A percentile compares a stretch with the other conserved stretches of the same genome.
Evolutionary conservation across 2,113 vertebrate genomes (phyloP).

Genomic region (Ceuthmochares aereus): DNA sequence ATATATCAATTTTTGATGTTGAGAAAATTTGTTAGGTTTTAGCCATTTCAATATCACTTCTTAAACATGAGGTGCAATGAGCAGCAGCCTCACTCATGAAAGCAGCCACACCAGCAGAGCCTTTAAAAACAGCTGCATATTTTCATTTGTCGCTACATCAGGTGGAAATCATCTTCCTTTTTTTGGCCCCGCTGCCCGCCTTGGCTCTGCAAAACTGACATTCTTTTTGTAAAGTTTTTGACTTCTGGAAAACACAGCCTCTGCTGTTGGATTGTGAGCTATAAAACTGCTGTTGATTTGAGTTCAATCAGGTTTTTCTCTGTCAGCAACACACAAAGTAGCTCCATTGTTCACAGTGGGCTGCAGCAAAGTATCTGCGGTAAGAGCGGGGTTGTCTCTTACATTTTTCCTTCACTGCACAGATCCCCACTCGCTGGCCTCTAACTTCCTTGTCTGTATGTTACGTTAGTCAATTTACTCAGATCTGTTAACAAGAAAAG

Average conservation of each 20-base stretch:
- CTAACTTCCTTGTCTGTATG: too few species aligned
- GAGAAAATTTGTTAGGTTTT: too few species aligned
- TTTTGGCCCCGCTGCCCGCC: not conserved
- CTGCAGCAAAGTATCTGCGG: not conserved
- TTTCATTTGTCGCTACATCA: not conserved
- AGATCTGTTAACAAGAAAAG: fast-evolving
- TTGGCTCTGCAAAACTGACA: too few species aligned
- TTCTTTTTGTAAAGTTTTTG: too few species aligned
- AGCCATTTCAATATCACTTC: not conserved
- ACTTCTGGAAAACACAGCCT: not conserved
- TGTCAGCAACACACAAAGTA: not conserved
- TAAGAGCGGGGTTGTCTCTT: not conserved
- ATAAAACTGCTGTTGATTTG: not conserved
- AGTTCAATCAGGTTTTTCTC: not conserved
- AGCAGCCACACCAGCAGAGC: not conserved
- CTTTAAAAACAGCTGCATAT: not conserved
- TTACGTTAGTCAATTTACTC: not conserved
- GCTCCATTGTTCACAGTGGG: not conserved
- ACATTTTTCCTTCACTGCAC: not conserved
- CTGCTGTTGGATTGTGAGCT: not conserved
- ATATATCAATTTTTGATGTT: too few species aligned
- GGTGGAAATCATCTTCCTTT: not conserved
- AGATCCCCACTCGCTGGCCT: not conserved
- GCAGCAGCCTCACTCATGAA: not conserved
- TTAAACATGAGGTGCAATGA: not conserved